These are phyloP conservation scores for Capitulum mitella DNA, from an alignment of 2,888 invertebrate species.

Conservation along the genomic window DNA sequence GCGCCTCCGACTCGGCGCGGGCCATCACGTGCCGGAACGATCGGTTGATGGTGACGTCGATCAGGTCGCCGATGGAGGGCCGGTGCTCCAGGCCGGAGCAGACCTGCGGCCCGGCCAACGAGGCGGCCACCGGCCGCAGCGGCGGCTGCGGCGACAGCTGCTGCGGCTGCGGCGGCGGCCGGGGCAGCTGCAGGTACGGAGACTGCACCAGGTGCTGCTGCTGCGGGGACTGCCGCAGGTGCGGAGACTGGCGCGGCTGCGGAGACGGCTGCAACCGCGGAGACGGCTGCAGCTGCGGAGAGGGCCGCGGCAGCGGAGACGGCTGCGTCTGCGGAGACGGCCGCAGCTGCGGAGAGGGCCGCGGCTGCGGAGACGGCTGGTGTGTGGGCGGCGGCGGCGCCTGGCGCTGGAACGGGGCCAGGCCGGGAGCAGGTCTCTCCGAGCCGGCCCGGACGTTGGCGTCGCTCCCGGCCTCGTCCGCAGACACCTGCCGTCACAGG, in stretches of 20 bases:
- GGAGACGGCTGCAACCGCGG: no score
- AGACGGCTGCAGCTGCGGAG: not conserved
- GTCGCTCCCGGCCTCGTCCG: not conserved
- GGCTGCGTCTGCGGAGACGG: not conserved
- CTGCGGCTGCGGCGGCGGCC: not conserved
- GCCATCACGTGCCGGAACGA: conserved; percentile 29
- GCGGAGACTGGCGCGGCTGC: not conserved
- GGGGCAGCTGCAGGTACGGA: not conserved
- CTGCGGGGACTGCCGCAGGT: not conserved
- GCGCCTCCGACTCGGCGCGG: conserved; percentile 27
- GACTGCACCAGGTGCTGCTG: no score
- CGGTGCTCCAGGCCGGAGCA: not conserved
- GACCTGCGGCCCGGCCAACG: not conserved
- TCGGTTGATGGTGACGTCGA: conserved; percentile 26
- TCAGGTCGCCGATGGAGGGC: conserved; percentile 5
- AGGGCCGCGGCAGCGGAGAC: not conserved
- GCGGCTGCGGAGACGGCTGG: not conserved
- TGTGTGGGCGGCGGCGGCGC: no score
- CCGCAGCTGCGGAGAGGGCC: not conserved
- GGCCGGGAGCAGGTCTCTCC: not conserved
- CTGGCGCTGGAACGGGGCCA: not conserved
- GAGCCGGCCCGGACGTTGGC: not conserved
- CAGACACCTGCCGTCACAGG: not conserved
- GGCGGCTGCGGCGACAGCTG: not conserved
- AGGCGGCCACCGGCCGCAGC: not conserved